A percentile compares a stretch with the other conserved stretches of the same genome.
Evolutionary conservation across 2,797 vertebrate genomes (phyloP).

Genomic region (Liparis tanakae): DNA sequence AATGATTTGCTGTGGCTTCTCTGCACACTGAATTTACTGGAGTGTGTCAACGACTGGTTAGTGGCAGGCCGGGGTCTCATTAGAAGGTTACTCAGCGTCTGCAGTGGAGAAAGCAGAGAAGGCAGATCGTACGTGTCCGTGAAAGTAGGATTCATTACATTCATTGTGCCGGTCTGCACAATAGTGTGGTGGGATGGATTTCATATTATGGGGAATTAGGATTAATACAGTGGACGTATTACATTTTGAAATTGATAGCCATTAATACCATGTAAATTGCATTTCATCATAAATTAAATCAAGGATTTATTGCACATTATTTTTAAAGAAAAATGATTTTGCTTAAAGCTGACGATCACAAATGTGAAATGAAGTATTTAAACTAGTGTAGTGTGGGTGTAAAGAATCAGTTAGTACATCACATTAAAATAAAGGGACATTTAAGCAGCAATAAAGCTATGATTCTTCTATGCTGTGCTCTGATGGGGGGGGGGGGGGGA

Average conservation of each 20-base stretch:
- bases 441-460: slow-evolving; percentile 1
- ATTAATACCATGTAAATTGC: slow-evolving; percentile 30
- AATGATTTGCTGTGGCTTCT: not conserved
- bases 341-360: slow-evolving; percentile 7
- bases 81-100: slow-evolving; percentile 30
- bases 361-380: slow-evolving; percentile 12
- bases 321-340: slow-evolving; percentile 21
- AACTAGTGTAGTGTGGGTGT: slow-evolving; percentile 5
- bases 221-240: slow-evolving; percentile 40
- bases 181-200: slow-evolving; percentile 25
- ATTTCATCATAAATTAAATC: slow-evolving; percentile 29
- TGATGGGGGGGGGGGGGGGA: too few relatives aligned
- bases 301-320: slow-evolving; percentile 28
- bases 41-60: slow-evolving; percentile 29
- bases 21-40: slow-evolving; percentile 7
- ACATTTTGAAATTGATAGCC: slow-evolving; percentile 39
- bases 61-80: slow-evolving; percentile 35
- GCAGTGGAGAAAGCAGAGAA: slow-evolving; percentile 24
- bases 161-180: slow-evolving; percentile 9
- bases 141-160: slow-evolving; percentile 50
- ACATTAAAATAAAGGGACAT: not conserved
- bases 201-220: slow-evolving; percentile 46
- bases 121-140: slow-evolving; percentile 29
- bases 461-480: not conserved
- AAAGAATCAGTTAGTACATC: slow-evolving; percentile 15